Percentiles rank a stretch among this genome's conserved stretches.
Evolutionary conservation across 2,888 invertebrate genomes (phyloP).

Genomic region (Zele albiditarsus): DNA sequence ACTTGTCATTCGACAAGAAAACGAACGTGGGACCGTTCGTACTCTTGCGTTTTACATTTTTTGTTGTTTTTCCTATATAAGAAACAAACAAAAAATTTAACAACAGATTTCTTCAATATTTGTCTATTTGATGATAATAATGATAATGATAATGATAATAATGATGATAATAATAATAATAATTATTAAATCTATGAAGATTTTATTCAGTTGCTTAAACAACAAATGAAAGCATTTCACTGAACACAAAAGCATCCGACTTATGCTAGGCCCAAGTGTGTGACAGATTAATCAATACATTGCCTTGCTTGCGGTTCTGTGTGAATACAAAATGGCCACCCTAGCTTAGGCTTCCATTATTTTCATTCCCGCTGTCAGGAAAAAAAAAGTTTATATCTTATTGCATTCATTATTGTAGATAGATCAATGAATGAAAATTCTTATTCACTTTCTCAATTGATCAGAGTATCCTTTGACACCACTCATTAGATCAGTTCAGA

Average conservation of each 20-base stretch:
- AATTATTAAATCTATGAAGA: not conserved
- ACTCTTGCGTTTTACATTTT: not conserved
- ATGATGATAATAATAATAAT: too few relatives aligned
- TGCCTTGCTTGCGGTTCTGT: conserved; percentile 60
- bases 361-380: conserved; percentile 29
- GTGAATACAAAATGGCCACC: conserved; percentile 72
- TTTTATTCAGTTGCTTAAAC: not conserved
- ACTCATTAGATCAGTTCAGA: too few relatives aligned
- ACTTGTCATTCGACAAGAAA: conserved; percentile 17
- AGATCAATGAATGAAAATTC: not conserved
- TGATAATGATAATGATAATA: too few relatives aligned
- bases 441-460: not conserved
- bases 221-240: not conserved
- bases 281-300: conserved; percentile 72
- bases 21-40: not conserved
- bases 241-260: conserved; percentile 26
- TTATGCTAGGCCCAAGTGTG: conserved; percentile 50
- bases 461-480: too few relatives aligned
- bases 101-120: too few relatives aligned
- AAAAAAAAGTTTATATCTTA: not conserved
- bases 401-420: not conserved
- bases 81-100: not conserved
- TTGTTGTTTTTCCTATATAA: not conserved
- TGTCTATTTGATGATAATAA: too few relatives aligned
- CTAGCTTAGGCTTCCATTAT: conserved; percentile 49